Base-by-base conservation (phyloP, 1,140 invertebrate species). In the Bursaphelenchus mucronatus region DNA sequence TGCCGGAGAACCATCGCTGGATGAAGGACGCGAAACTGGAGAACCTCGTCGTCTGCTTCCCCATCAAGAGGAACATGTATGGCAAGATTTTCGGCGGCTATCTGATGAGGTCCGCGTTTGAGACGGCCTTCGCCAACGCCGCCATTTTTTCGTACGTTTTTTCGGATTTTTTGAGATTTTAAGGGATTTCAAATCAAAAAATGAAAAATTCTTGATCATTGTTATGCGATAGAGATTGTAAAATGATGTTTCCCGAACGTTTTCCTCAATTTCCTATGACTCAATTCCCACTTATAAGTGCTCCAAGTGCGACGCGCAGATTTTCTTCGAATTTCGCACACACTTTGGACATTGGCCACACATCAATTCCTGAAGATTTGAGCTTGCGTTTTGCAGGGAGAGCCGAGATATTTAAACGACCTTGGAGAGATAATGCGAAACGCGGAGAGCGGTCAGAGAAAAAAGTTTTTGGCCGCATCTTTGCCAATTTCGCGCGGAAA, bases 21-120 rank as follows among this genome's bases (percentile, higher is more conserved):
- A 89, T 90, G 87, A 85, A 86, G 39, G 83, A 86, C 40, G 85
- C 85, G 8, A 83, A 82, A 21, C 68, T 88, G 6, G 87, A 86
- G 53, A 88, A 86, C 71, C 79, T 87, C 6, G 82, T 87, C 39
- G 86, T 88, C 65, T 88, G 87, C 68, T 87, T 88, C 76, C 88
- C 88, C 8, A 86, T 86, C 84, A 82, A 89, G 78, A 81, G 88
- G 56, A 90, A 90, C 82, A 82, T 89, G 52, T 89, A 90, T 73
- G 88, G 89, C 76, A 89, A 88, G 73, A 87, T 90, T 49, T 90
- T 90, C 83, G 89, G 89, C 63, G 89, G 89, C 0, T 90, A 87
- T 79, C 83, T 90, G 11, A 90, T 90, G 88, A 82, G 89, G 58
- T 84, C 87, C 65, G 89, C 89, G 6, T 83, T 86, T 50, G 89